phyloP scores from a whole-genome alignment of 2,113 vertebrate species.

The Oreochromis aureus region DNA sequence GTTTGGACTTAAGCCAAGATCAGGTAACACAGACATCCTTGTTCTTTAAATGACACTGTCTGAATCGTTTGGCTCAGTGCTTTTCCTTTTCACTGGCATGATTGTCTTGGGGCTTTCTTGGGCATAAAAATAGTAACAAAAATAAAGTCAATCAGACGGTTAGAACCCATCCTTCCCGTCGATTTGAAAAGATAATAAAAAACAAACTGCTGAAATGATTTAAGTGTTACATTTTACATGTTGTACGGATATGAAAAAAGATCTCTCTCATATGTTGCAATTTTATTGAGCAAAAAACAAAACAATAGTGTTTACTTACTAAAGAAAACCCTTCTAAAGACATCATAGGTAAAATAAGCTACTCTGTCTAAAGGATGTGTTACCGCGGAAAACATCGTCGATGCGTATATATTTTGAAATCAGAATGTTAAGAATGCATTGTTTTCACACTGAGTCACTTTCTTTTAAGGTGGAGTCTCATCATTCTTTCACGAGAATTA shows the following conservation, averaged over 20 bases:
- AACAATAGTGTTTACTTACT: background rate
- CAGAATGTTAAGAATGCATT: background rate
- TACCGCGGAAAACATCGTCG: fast-evolving
- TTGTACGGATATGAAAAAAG: background rate
- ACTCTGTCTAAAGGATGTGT: background rate
- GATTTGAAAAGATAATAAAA: background rate
- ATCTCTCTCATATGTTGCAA: no score
- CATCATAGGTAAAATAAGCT: background rate
- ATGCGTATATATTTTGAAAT: background rate
- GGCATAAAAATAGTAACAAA: background rate
- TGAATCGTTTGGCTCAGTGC: background rate
- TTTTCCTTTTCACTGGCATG: background rate
- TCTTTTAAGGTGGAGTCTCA: background rate
- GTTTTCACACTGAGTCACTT: background rate
- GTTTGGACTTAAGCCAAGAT: constrained; percentile 95
- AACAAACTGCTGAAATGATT: background rate
- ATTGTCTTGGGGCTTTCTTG: background rate
- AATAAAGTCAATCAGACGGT: background rate
- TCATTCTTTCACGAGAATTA: constrained; percentile 25
- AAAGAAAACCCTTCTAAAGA: background rate
- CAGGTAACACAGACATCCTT: constrained; percentile 71
- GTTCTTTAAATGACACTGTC: background rate
- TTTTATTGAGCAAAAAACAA: background rate
- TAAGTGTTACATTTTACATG: no score
- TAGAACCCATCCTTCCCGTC: background rate